phyloP scores from a whole-genome alignment of 2,797 vertebrate genomes.

The Serranus cabrilla region DNA sequence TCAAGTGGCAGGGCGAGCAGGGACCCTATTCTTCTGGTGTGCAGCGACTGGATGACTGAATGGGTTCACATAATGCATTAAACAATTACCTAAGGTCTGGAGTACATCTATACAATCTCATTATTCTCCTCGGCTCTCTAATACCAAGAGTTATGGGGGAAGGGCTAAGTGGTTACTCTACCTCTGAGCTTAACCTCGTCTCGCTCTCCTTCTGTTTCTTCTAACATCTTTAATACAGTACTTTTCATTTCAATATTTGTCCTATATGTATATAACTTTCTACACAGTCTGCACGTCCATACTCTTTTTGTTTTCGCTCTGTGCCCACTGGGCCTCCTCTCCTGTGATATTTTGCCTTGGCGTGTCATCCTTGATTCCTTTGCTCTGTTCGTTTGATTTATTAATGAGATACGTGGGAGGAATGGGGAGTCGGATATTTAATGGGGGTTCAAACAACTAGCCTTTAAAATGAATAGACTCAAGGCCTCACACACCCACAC shows the following conservation, averaged over 20 bases:
- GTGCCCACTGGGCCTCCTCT: background rate
- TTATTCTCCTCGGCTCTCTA: constrained; percentile 57
- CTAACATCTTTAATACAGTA: background rate
- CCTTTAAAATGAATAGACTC: constrained; percentile 23
- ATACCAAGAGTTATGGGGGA: constrained; percentile 34
- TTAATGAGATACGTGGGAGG: constrained; percentile 44
- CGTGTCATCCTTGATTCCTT: constrained; percentile 12
- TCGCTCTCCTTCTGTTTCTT: constrained; percentile 1
- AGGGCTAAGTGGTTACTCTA: constrained; percentile 50
- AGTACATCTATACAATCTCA: constrained; percentile 57
- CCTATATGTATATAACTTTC: background rate
- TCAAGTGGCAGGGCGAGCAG: background rate
- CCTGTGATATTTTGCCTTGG: constrained; percentile 26
- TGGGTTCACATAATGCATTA: constrained; percentile 45
- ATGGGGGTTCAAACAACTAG: constrained; percentile 4
- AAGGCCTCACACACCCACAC: constrained; percentile 4
- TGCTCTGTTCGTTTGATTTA: constrained; percentile 43
- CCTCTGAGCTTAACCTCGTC: constrained; percentile 6
- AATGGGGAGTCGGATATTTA: constrained; percentile 18
- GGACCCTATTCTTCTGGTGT: background rate
- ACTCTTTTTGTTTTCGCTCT: background rate
- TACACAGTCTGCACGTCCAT: background rate
- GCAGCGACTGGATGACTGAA: constrained; percentile 28
- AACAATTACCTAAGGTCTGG: constrained; percentile 65
- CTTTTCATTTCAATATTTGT: constrained; percentile 1